Percentiles rank a stretch among this genome's conserved stretches.
phyloP scores from a whole-genome alignment of 2,888 invertebrate genomes.

The Peribatodes rhomboidaria region DNA sequence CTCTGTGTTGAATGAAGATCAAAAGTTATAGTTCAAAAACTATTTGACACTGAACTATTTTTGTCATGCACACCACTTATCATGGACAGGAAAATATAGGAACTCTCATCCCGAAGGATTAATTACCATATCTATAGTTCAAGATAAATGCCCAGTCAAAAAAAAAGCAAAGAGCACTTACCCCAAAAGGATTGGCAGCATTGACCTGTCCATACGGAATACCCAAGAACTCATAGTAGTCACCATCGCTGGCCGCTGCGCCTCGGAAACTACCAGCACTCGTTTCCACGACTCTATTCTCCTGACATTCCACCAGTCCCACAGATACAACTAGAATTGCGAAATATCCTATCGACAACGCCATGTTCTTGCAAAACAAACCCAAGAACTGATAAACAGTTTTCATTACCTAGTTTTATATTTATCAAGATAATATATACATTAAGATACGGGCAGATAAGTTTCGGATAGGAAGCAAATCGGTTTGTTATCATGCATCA shows the following conservation, averaged over 20 bases:
- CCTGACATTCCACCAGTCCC: conserved; percentile 30
- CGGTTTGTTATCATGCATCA: conserved; percentile 21
- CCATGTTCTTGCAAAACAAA: conserved; percentile 21
- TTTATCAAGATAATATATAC: conserved; percentile 25
- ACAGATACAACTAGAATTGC: conserved; percentile 19
- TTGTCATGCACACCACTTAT: too few species aligned
- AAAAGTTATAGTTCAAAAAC: too few species aligned
- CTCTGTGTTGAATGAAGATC: too few species aligned
- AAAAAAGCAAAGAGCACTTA: conserved; percentile 44
- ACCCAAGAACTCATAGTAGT: conserved; percentile 64
- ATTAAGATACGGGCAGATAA: conserved; percentile 29
- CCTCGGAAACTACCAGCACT: conserved; percentile 59
- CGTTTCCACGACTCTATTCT: conserved; percentile 48
- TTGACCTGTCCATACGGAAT: conserved; percentile 64
- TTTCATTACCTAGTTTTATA: conserved; percentile 17
- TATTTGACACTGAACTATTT: too few species aligned
- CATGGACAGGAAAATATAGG: too few species aligned
- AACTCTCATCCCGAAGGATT: too few species aligned
- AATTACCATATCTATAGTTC: too few species aligned
- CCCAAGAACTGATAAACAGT: conserved; percentile 25
- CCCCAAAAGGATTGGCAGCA: conserved; percentile 62
- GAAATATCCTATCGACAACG: conserved; percentile 20
- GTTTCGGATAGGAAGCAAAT: conserved; percentile 18
- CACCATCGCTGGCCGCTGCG: conserved; percentile 54
- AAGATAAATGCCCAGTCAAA: not conserved